phyloP scores from a whole-genome alignment of 2,797 vertebrate species.

The Fistularia tabacaria region DNA sequence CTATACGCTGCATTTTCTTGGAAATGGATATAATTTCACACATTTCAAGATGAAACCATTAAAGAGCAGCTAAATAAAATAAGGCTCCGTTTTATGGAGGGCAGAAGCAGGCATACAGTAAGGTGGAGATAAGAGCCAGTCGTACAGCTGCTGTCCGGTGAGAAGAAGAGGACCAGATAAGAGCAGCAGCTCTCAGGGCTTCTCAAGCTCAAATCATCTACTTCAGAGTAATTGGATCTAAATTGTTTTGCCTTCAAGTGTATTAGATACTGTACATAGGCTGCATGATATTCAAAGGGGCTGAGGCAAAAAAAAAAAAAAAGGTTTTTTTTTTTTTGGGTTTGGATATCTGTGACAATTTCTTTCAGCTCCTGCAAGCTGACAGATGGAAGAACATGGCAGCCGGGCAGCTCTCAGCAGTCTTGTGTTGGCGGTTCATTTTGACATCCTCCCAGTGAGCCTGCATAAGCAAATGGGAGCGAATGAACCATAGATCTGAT shows the following conservation, averaged over 20 bases:
- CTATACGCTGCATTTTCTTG: slow-evolving; percentile 7
- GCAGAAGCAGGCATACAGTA: slow-evolving; percentile 35
- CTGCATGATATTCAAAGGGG: slow-evolving; percentile 43
- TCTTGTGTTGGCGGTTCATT: too few species aligned
- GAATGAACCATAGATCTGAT: too few species aligned
- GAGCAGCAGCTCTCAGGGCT: slow-evolving; percentile 48
- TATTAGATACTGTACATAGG: slow-evolving; percentile 46
- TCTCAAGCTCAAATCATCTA: slow-evolving; percentile 56
- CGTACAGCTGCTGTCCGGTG: slow-evolving; percentile 38
- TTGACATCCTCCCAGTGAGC: too few species aligned
- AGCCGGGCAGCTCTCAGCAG: too few species aligned
- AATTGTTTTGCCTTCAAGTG: slow-evolving; percentile 55
- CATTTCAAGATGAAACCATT: slow-evolving; percentile 37
- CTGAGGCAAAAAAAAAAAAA: slow-evolving; percentile 7
- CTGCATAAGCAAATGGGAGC: too few species aligned
- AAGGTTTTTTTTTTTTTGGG: too few species aligned
- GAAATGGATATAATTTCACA: slow-evolving; percentile 34
- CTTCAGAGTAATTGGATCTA: slow-evolving; percentile 44
- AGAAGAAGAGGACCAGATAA: slow-evolving; percentile 57
- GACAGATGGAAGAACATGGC: too few species aligned
- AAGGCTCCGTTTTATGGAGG: slow-evolving; percentile 44
- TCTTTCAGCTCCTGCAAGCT: too few species aligned
- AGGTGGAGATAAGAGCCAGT: slow-evolving; percentile 54
- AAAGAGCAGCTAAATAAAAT: slow-evolving; percentile 49
- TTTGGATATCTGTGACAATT: too few species aligned